Evolutionary conservation across 2,888 invertebrate species (phyloP).

Genomic region (Apamea crenata): DNA sequence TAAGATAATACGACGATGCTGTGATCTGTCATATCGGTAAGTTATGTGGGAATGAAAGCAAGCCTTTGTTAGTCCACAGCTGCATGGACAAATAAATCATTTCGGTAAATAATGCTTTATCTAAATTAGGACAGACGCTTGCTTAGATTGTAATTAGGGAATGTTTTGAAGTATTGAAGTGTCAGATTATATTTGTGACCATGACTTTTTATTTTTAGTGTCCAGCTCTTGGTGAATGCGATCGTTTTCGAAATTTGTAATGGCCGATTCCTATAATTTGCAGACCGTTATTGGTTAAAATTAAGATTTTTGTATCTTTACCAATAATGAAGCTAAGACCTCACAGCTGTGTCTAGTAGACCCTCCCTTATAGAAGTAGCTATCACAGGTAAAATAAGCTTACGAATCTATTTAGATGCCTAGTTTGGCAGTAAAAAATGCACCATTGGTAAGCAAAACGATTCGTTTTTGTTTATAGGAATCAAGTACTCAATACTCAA

Average conservation of each 20-base stretch:
- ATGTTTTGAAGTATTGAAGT: conserved; percentile 31
- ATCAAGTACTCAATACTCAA: too few relatives aligned
- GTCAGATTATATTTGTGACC: conserved; percentile 8
- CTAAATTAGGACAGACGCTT: conserved; percentile 79
- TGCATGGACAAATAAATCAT: conserved; percentile 85
- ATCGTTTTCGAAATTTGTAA: not conserved
- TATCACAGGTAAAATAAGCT: too few relatives aligned
- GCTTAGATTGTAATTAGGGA: conserved; percentile 75
- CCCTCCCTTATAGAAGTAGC: not conserved
- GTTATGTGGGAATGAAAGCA: conserved; percentile 84
- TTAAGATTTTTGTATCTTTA: not conserved
- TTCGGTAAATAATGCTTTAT: conserved; percentile 77
- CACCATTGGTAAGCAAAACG: not conserved
- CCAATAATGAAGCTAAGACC: not conserved
- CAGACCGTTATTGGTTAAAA: not conserved
- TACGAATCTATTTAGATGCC: not conserved
- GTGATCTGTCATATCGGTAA: conserved; percentile 84
- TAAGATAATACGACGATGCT: conserved; percentile 71
- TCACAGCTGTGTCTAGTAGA: not conserved
- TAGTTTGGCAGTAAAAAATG: not conserved
- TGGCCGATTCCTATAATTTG: not conserved
- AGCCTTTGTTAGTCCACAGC: conserved; percentile 79
- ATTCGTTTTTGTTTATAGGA: not conserved
- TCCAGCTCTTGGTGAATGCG: not conserved
- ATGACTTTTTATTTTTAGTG: not conserved